Conservation (phyloP, 2,888 invertebrate species). For the Cephus nigrinus region DNA sequence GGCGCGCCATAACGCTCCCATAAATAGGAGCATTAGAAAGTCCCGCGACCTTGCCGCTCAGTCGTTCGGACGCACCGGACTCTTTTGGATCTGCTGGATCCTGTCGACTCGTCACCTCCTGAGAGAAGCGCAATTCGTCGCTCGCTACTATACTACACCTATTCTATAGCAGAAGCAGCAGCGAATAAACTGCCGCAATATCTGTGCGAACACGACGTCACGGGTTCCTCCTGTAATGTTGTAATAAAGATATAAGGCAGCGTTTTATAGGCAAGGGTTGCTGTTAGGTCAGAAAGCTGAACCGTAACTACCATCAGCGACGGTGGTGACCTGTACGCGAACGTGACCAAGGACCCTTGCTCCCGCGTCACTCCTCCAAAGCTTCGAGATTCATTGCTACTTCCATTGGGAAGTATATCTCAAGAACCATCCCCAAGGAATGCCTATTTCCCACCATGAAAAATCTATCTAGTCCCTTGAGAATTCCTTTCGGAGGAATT, state of each 20-base stretch:
- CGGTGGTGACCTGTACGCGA: too few species aligned
- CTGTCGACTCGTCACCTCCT: not conserved
- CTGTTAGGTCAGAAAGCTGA: conserved; percentile 35
- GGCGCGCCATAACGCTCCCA: not conserved
- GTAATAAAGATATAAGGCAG: conserved; percentile 46
- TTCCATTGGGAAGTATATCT: too few species aligned
- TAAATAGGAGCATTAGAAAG: conserved; percentile 26
- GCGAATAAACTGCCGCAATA: conserved; percentile 40
- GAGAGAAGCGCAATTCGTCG: too few species aligned
- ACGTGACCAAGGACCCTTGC: too few species aligned
- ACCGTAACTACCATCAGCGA: conserved; percentile 10
- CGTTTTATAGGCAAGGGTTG: conserved; percentile 37
- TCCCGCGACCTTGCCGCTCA: conserved; percentile 24
- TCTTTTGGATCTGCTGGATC: conserved; percentile 3
- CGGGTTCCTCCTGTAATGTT: conserved; percentile 30
- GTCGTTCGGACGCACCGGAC: conserved; percentile 23
- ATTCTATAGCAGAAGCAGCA: not conserved
- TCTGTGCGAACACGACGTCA: conserved; percentile 30
- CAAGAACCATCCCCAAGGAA: too few species aligned
- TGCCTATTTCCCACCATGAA: too few species aligned
- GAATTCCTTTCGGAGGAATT: too few species aligned
- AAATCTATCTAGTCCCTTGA: too few species aligned
- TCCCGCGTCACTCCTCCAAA: too few species aligned
- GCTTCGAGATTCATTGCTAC: too few species aligned
- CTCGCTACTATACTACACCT: too few species aligned